Conservation (phyloP, 37 sponge, comb jelly and placozoan species). For the Ianthella basta region DNA sequence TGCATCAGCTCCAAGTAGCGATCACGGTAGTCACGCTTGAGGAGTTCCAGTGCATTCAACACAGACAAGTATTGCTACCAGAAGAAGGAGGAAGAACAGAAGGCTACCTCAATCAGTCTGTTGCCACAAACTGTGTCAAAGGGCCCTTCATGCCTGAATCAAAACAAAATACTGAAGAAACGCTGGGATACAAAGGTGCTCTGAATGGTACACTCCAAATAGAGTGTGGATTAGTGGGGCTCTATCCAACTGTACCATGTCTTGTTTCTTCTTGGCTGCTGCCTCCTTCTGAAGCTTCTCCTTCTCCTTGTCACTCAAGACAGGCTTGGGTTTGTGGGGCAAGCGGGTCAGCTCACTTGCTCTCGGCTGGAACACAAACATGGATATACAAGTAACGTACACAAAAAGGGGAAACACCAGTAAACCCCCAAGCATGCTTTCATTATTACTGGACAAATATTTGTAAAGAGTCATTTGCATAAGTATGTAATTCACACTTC, state of each 20-base stretch:
- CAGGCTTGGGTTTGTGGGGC: not conserved
- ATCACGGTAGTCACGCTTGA: slow-evolving; percentile 11
- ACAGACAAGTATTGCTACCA: slow-evolving; percentile 2
- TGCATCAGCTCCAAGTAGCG: slow-evolving; percentile 20
- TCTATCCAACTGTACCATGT: not conserved
- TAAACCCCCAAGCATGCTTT: no score
- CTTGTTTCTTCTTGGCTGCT: not conserved
- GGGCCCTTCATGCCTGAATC: no score
- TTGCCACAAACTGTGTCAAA: no score
- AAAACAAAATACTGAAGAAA: no score
- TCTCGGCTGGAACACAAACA: slow-evolving; percentile 2
- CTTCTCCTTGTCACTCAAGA: slow-evolving; percentile 4
- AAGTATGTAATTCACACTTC: no score
- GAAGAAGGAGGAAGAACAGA: not conserved
- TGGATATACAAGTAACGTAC: not conserved
- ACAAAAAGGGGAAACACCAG: no score
- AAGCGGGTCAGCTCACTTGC: slow-evolving; percentile 26
- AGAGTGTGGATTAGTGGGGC: not conserved
- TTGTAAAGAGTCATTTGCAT: no score
- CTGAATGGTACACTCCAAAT: no score
- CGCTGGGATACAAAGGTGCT: no score
- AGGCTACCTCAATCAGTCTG: no score
- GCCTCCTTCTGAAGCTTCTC: not conserved
- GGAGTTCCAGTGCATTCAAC: not conserved
- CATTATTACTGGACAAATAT: no score